Evolutionary conservation across 37 sponge, comb jelly and placozoan genomes (phyloP), one percentile per base, ranked within the genome.

Genomic region (Theonella swinhoei): DNA sequence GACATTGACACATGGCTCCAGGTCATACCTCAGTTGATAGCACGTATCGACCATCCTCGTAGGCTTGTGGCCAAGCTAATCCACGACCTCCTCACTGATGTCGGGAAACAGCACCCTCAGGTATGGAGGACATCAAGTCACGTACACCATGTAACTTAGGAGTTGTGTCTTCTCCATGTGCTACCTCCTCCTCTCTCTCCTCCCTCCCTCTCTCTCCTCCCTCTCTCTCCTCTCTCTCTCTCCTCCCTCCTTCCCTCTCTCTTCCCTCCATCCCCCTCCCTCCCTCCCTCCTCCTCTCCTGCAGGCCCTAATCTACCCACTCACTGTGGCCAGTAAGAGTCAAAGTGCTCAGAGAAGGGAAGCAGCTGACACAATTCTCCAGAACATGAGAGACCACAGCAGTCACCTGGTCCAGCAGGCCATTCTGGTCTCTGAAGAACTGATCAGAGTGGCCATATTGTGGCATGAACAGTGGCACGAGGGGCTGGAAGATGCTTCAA

Each of bases 381-480:
- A 80, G 43, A 90, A 91, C 80, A 87, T 98, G 91, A 64, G 78
- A 5, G 99, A 98, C 70, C 97, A 96, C 81, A 93, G 90, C 81
- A 81, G 82, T 72, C 75, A 66, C 25, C 83, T 98, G 32, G 96
- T 94, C 11, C 88, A 94, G 65, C 96, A 98, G 68, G 99, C 96
- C 38, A 73, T 92, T 71, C 90, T 98, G 93, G 97, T 98, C 31
- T 93, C 94, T 33, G 95, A 96, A 73, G 99, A 98, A 76, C 93
- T 98, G 34, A 98, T 98, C 30, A 35, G 99, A 30, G 97, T 98
- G 31, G 94, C 99, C 80, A 98, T 98, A 17, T 78, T 96, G 59
- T 98, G 99, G 99, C 97, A 96, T 82, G 99, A 98, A 75, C 93
- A 92, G 82, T 98, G 99, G 99, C 96, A 98, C 66, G 99, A 96